Conservation (phyloP, 2,797 vertebrate species). For the Ptychobarbus kaznakovi region DNA sequence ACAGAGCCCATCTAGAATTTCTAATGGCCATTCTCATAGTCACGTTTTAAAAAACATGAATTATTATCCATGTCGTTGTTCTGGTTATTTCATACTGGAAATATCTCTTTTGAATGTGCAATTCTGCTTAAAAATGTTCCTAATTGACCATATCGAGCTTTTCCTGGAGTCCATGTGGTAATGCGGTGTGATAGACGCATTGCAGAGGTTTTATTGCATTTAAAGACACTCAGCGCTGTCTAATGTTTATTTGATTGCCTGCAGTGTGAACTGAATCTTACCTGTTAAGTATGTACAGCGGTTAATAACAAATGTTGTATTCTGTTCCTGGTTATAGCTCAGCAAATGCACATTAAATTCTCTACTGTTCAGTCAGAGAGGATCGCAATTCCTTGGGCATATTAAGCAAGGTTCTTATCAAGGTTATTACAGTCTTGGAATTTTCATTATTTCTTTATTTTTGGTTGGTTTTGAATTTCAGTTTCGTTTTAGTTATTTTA, state of each 20-base stretch:
- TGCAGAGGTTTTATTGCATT: constrained; percentile 60
- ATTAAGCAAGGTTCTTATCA: background rate
- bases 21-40: background rate
- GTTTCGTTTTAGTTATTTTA: background rate
- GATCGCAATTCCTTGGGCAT: background rate
- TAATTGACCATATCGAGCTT: constrained; percentile 16
- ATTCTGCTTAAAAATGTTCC: constrained; percentile 1
- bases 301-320: constrained; percentile 68
- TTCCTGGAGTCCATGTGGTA: constrained; percentile 9
- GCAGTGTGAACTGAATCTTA: constrained; percentile 63
- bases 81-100: constrained; percentile 6
- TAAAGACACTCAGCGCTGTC: constrained; percentile 58
- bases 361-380: constrained; percentile 59
- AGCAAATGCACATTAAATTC: constrained; percentile 63
- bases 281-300: constrained; percentile 66
- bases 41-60: background rate
- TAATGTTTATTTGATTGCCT: constrained; percentile 64
- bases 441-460: background rate
- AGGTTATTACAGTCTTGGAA: background rate
- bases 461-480: background rate
- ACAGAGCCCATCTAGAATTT: background rate
- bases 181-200: constrained; percentile 35
- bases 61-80: background rate
- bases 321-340: constrained; percentile 68
- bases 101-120: constrained; percentile 7